phyloP scores from a whole-genome alignment of 1,140 invertebrate species.

The Potamilus streckersoni region DNA sequence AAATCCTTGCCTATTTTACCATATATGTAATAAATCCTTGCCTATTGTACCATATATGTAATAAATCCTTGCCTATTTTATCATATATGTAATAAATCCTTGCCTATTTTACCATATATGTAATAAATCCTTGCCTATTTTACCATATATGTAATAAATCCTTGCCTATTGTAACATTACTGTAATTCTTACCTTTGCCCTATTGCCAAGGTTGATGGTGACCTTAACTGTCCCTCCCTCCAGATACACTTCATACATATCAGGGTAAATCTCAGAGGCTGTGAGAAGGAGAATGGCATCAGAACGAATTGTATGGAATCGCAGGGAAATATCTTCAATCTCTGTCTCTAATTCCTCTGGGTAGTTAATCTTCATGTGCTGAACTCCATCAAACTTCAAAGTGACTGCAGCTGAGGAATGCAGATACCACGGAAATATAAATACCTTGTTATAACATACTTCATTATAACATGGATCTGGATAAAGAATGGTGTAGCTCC shows the following conservation, averaged over 20 bases:
- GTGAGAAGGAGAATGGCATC: conserved; percentile 69
- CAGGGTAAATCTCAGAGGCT: conserved; percentile 79
- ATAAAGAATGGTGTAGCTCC: too few relatives aligned
- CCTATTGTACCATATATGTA: too few relatives aligned
- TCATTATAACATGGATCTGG: too few relatives aligned
- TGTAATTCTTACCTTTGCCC: conserved; percentile 79
- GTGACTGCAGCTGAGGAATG: conserved; percentile 82
- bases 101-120: too few relatives aligned
- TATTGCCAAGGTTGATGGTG: conserved; percentile 84
- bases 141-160: too few relatives aligned
- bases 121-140: too few relatives aligned
- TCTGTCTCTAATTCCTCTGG: conserved; percentile 86
- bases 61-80: too few relatives aligned
- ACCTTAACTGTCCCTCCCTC: conserved; percentile 84
- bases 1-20: too few relatives aligned
- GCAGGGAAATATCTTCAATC: conserved; percentile 89
- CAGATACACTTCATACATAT: conserved; percentile 85
- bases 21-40: too few relatives aligned
- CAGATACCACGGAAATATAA: conserved; percentile 17
- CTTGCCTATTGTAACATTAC: too few relatives aligned
- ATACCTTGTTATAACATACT: neutral
- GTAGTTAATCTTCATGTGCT: conserved; percentile 84
- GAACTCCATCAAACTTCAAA: conserved; percentile 87
- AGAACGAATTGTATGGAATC: conserved; percentile 87
- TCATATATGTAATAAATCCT: too few relatives aligned